Evolutionary conservation across 2,888 invertebrate genomes (phyloP), one percentile per base, ranked within the genome.

Genomic region (Ceriagrion tenellum): DNA sequence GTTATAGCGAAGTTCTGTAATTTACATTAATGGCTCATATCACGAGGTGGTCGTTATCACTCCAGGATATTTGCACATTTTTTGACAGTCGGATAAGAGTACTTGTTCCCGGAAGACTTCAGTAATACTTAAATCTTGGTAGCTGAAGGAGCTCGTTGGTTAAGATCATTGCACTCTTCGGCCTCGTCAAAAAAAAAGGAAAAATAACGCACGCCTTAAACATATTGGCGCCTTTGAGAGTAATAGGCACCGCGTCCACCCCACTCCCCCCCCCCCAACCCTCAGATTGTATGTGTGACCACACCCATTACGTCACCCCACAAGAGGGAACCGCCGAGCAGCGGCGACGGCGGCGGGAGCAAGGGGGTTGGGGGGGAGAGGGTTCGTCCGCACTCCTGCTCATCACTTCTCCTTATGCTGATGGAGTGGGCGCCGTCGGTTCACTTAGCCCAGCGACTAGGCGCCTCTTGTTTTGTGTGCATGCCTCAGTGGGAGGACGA

Each of bases 381-480:
- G 81, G 81, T 30, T 30, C 26, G 30, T 30, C 69, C 69, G 69
- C 69, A n/a, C 69, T 69, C 69, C 12, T 69, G 26, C 69, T 26
- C 69, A 30, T 35, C 81, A 81, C 35, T 35, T 10, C 89, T 88
- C 89, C n/a, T 55, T 55, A 89, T 89, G 55, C 89, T 89, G 89
- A 89, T 89, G 89, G 89, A 89, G 89, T 55, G 89, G 89, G 89
- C 89, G 89, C 89, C 89, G 89, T 89, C 55, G 89, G 89, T 26
- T 89, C 89, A 89, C 89, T 89, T n/a, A 55, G 89, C 55, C 89
- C 55, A 89, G 55, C 89, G 55, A 55, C 89, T 55, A 89, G 89
- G 89, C 89, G 89, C 89, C 89, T 89, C 89, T 89, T 89, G 89
- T 89, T 89, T 47, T 89, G 89, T 89, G 89, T 89, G 89, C 89